These are phyloP conservation scores for Oreotrochilus melanogaster DNA, from an alignment of 2,113 vertebrate species.

Conservation along the genomic window DNA sequence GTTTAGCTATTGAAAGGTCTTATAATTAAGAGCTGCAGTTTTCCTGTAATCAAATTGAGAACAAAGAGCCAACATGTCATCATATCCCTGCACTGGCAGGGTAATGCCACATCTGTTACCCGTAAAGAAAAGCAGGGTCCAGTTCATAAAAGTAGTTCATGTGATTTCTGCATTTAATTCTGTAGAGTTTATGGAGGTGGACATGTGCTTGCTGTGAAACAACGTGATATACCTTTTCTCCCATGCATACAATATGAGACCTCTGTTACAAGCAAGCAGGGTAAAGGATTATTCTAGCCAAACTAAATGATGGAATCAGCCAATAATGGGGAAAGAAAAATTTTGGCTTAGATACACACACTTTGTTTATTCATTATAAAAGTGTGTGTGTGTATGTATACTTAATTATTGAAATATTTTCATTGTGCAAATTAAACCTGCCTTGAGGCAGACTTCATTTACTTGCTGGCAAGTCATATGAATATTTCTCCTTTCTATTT, in stretches of 20 bases:
- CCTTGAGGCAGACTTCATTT: constrained; percentile 39
- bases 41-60: constrained; percentile 26
- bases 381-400: not conserved
- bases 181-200: not conserved
- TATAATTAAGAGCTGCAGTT: constrained; percentile 33
- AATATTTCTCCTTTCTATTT: constrained; percentile 38
- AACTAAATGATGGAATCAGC: constrained; percentile 12
- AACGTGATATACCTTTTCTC: not conserved
- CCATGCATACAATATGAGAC: not conserved
- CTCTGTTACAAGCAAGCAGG: not conserved
- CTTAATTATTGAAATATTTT: constrained; percentile 35
- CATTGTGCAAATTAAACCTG: constrained; percentile 37
- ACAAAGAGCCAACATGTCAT: constrained; percentile 1
- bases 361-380: constrained; percentile 18
- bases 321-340: not conserved
- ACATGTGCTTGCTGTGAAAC: not conserved
- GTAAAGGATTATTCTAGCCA: not conserved
- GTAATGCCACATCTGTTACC: constrained; percentile 23
- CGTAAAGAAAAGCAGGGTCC: constrained; percentile 8
- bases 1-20: constrained; percentile 28
- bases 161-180: constrained; percentile 32
- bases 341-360: not conserved
- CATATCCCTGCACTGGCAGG: not conserved
- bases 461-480: constrained; percentile 19
- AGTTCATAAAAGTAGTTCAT: constrained; percentile 1